Evolutionary conservation across 1,140 invertebrate genomes (phyloP).

Genomic region (Trypoxylus dichotomus): DNA sequence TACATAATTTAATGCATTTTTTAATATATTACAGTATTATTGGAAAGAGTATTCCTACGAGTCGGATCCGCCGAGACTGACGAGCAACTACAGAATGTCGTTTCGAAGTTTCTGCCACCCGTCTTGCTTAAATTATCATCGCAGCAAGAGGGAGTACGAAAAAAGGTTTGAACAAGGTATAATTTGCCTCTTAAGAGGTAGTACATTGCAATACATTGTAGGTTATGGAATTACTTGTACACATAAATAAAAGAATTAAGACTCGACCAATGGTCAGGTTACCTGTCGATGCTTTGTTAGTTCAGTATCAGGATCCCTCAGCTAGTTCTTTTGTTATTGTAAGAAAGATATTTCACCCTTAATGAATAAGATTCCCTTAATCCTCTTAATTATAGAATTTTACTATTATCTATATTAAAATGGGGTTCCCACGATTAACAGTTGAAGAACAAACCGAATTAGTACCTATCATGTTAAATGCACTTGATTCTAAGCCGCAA

Average conservation of each 20-base stretch:
- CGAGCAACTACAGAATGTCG: constrained; percentile 79
- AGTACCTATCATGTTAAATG: constrained; percentile 74
- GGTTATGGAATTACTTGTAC: constrained; percentile 91
- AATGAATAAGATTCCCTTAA: not conserved
- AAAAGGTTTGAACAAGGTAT: constrained; percentile 63
- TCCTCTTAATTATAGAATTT: constrained; percentile 76
- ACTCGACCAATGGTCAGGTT: constrained; percentile 81
- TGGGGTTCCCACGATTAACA: constrained; percentile 81
- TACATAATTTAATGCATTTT: constrained; percentile 1
- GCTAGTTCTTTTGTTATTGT: constrained; percentile 83
- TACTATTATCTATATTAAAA: constrained; percentile 90
- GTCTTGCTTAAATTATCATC: constrained; percentile 87
- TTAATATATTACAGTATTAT: constrained; percentile 63
- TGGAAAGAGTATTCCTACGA: constrained; percentile 87
- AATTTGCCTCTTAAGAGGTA: not conserved
- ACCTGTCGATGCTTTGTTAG: constrained; percentile 81
- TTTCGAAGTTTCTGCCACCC: constrained; percentile 86
- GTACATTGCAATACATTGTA: constrained; percentile 50
- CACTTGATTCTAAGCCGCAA: constrained; percentile 78
- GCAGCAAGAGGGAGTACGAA: constrained; percentile 79
- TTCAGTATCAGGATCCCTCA: constrained; percentile 77
- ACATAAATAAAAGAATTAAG: constrained; percentile 88
- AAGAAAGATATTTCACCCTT: constrained; percentile 47
- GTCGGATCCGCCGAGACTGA: constrained; percentile 86
- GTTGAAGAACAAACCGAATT: constrained; percentile 75